A percentile compares a stretch with the other conserved stretches of the same genome.
These are phyloP conservation scores for Adelges cooleyi DNA, from an alignment of 1,140 invertebrate species.

Conservation along the genomic window DNA sequence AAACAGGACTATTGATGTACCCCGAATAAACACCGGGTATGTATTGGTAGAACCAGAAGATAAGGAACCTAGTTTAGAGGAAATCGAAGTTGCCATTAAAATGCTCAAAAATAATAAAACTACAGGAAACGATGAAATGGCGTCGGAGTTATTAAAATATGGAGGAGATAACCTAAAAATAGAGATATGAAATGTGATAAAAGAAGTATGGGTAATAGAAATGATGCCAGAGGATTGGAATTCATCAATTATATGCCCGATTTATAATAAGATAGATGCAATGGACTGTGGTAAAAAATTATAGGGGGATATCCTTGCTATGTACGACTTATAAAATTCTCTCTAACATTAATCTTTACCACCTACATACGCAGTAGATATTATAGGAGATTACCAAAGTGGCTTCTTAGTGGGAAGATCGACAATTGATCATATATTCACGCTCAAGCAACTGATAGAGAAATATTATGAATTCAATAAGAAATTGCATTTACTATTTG, in stretches of 20 bases:
- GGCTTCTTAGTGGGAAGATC: slow-evolving; percentile 4
- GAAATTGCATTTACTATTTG: neutral
- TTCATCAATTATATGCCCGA: neutral
- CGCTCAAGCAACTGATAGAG: too few species aligned
- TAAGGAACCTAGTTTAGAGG: too few species aligned
- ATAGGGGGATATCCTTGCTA: slow-evolving; percentile 32
- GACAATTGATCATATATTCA: neutral
- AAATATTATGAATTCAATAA: neutral
- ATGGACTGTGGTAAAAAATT: slow-evolving; percentile 33
- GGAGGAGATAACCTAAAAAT: too few species aligned
- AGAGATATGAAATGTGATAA: too few species aligned
- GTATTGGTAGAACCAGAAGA: too few species aligned
- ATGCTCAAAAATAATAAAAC: slow-evolving; percentile 13
- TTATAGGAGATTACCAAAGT: neutral
- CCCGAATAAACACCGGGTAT: too few species aligned
- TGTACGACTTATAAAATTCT: neutral
- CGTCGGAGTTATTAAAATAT: too few species aligned
- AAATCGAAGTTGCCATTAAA: slow-evolving; percentile 11
- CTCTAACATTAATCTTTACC: too few species aligned
- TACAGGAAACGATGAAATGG: too few species aligned
- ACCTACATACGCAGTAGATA: neutral
- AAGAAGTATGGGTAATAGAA: too few species aligned
- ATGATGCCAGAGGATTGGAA: too few species aligned
- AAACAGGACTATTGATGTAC: neutral
- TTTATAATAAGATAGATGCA: slow-evolving; percentile 33